Percentiles rank a stretch among this genome's conserved stretches.
These are phyloP conservation scores for Paragorgia papillata DNA, from an alignment of 92 coral and sea anemone genomes.

Conservation along the genomic window DNA sequence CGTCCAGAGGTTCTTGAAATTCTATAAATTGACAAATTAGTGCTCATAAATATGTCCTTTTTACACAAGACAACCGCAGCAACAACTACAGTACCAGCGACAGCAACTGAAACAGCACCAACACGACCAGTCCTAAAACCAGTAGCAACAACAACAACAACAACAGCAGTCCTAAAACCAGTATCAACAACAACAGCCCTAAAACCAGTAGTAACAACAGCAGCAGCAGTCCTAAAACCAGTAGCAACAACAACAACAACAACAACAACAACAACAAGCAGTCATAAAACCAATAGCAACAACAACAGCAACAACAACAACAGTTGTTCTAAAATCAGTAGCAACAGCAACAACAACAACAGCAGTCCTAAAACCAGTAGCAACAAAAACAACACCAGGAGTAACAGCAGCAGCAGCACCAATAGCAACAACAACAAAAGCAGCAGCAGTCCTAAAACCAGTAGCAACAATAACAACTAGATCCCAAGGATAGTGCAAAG, in stretches of 20 bases:
- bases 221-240: not conserved
- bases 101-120: slow-evolving; percentile 1
- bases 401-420: not conserved
- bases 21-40: slow-evolving; percentile 62
- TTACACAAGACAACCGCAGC: too few relatives aligned
- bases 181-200: not conserved
- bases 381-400: not conserved
- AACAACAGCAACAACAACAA: not conserved
- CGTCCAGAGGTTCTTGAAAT: slow-evolving; percentile 51
- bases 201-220: too few relatives aligned
- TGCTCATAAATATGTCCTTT: too few relatives aligned
- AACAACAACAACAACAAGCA: not conserved
- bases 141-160: not conserved
- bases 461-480: not conserved
- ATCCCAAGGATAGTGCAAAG: too few relatives aligned
- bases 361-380: too few relatives aligned
- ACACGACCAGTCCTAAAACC: not conserved
- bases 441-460: not conserved
- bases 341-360: not conserved
- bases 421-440: not conserved
- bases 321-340: not conserved
- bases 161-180: not conserved
- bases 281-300: not conserved
- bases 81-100: too few relatives aligned
- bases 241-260: not conserved